Evolutionary conservation across 1,140 invertebrate genomes (phyloP), one percentile per base, ranked within the genome.

Genomic region (Rhyacophila brunnea): DNA sequence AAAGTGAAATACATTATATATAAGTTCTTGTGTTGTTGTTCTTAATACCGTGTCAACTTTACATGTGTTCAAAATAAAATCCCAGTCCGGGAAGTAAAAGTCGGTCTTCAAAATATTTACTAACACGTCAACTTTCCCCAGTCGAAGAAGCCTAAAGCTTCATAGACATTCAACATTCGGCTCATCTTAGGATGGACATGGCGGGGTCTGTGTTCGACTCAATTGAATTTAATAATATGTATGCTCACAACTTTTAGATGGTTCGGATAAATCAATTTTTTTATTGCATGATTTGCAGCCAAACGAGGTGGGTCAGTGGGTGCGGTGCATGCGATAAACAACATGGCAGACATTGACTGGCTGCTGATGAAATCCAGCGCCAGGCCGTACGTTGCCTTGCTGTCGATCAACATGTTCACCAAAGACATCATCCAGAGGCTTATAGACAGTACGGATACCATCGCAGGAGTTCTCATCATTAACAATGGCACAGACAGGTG

Each of bases 281-380:
- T 35, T 35, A 6, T 7, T 35, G 34, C 6, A 35, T 40, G 11
- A 15, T 40, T 77, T 79, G 42, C 63, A 88, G 87, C 84, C 13
- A 73, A 77, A 50, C 74, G 78, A 51, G 80, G 77, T 49, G 95
- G 94, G 9, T 91, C 91, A 64, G 87, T 92, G 15, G 95, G 95
- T 23, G 87, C 92, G 7, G 77, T 96, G 13, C 90, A 96, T 67
- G 77, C 89, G 61, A 76, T 95, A 14, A 70, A 82, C 28, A 71
- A 74, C 32, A 59, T 77, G 9, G 68, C 67, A 10, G 91, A 94
- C 73, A 71, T 92, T 5, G 72, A 86, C 17, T 94, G 89, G 84
- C 68, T 96, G 15, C 72, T 90, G 28, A 73, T 79, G 0, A 19
- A 42, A 83, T 84, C 85, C 1, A 85, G 83, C 15, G 87, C 85